Evolutionary conservation across 2,888 invertebrate genomes (phyloP), one percentile per base, ranked within the genome.

Genomic region (Automeris io): DNA sequence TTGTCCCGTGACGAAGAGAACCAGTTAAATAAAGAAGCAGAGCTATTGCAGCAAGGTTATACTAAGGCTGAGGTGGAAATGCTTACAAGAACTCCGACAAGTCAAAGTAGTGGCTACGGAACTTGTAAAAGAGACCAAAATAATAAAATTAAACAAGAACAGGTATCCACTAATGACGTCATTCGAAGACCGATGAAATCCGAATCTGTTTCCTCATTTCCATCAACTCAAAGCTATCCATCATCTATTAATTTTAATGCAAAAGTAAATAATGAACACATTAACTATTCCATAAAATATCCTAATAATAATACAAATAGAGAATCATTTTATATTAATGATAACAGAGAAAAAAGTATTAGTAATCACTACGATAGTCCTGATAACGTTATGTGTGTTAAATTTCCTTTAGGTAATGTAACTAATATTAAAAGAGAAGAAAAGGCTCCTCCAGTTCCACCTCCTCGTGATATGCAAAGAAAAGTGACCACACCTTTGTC

Each of bases 401-500:
- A 88, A 57, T 88, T 88, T 67, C 88, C 88, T 9, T 54, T 88
- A 26, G 88, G 87, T 39, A 87, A 83, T 54, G 76, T 83, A 4
- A 73, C 75, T 25, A 77, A 77, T 47, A 67, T 73, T 23, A 79
- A 74, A 49, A 74, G 73, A 51, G 85, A 87, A 31, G 80, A 81
- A 35, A 87, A 83, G 33, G 59, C 89, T 23, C 93, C 94, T 3
- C 94, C 95, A 0, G 91, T 92, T 2, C 94, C 94, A 18, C 94
- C 95, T 0, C 94, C 94, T n/a, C 83, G 93, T 52, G 93, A 93
- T 71, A 93, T 92, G 47, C 87, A 89, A 55, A 88, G 91, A 42
- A 88, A 90, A 69, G 80, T 89, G 9, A 72, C 88, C 12, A 86
- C 87, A 21, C 83, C 83, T 43, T 48, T 86, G 50, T 86, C 87